These are phyloP conservation scores for Beroe forskalii DNA, from an alignment of 37 sponge, comb jelly and placozoan species.

Conservation along the genomic window DNA sequence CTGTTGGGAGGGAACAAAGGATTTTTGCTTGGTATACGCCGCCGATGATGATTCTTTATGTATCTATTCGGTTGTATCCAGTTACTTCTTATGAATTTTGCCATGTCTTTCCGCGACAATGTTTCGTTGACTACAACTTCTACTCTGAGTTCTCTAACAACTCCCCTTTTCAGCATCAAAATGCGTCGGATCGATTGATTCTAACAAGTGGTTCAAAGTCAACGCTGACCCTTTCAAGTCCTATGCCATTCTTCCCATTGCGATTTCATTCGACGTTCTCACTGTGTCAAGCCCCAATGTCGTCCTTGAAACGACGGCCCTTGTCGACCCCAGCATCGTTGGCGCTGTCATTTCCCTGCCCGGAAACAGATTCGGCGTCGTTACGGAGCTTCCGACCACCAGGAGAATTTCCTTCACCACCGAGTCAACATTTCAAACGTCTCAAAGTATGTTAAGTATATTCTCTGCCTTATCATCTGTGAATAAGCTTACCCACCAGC, in stretches of 20 bases:
- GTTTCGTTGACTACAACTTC: too few relatives aligned
- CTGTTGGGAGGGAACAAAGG: too few relatives aligned
- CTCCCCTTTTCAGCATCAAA: background rate
- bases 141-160: too few relatives aligned
- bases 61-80: too few relatives aligned
- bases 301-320: background rate
- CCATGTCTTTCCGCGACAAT: too few relatives aligned
- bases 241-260: background rate
- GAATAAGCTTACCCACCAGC: too few relatives aligned
- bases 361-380: background rate
- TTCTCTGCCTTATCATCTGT: too few relatives aligned
- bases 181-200: background rate
- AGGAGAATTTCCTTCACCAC: background rate
- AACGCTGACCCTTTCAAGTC: slow-evolving; percentile 45
- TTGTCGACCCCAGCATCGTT: background rate
- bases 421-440: too few relatives aligned
- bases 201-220: background rate
- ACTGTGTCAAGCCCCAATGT: background rate
- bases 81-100: too few relatives aligned
- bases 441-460: too few relatives aligned
- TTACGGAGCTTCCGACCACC: background rate
- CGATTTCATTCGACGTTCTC: background rate
- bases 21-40: too few relatives aligned
- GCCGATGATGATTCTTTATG: too few relatives aligned
- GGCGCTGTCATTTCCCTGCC: background rate